These are phyloP conservation scores for Sebastes matsubarae DNA, from an alignment of 2,797 vertebrate species.

Conservation along the genomic window DNA sequence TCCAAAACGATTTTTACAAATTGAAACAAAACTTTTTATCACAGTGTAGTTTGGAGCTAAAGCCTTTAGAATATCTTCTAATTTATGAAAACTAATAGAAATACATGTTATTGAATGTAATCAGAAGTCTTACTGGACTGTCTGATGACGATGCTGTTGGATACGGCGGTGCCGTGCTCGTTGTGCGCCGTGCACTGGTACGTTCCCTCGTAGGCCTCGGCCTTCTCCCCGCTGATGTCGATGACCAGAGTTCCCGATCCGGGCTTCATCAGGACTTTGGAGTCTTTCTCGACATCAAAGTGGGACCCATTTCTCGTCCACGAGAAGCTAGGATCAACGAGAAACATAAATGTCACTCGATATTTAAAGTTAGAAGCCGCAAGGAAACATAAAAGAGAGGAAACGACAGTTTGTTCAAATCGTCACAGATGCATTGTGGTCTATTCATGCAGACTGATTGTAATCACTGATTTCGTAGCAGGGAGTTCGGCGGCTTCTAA, in stretches of 20 bases:
- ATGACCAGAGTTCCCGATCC: conserved; percentile 92
- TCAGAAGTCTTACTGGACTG: conserved; percentile 89
- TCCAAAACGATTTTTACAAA: too few relatives aligned
- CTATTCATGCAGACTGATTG: background rate
- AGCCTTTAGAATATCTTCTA: background rate
- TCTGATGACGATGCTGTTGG: conserved; percentile 92
- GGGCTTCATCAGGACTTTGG: conserved; percentile 89
- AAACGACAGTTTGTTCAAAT: background rate
- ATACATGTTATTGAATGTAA: background rate
- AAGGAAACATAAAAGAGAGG: background rate
- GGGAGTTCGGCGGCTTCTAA: background rate
- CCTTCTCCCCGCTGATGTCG: conserved; percentile 92
- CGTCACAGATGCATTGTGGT: background rate
- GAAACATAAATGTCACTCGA: background rate
- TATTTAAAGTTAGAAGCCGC: background rate
- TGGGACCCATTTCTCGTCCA: conserved; percentile 96
- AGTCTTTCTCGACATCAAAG: conserved; percentile 94
- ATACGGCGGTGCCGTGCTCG: conserved; percentile 91
- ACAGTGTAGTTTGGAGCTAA: background rate
- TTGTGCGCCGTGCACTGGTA: conserved; percentile 96
- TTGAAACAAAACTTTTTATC: background rate
- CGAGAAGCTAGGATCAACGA: conserved; percentile 85
- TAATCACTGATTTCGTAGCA: background rate
- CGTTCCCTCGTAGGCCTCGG: conserved; percentile 92
- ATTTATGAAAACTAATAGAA: background rate